These are phyloP conservation scores for Neogobius melanostomus DNA, from an alignment of 2,113 vertebrate genomes.

Conservation along the genomic window DNA sequence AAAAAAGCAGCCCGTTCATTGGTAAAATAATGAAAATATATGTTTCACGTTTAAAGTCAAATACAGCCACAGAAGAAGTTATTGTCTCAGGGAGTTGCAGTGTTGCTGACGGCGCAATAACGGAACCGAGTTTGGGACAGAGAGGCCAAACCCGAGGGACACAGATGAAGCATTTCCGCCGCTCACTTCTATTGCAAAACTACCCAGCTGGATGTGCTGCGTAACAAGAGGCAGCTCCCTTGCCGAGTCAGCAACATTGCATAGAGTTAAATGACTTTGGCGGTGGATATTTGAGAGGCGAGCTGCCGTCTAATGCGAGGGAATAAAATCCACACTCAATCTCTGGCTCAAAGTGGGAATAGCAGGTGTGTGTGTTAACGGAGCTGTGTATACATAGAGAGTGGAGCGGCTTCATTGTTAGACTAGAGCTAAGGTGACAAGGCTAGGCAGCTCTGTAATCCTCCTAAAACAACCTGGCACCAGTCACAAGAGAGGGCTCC, in stretches of 20 bases:
- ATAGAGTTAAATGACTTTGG: conserved; percentile 58
- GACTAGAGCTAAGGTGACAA: conserved; percentile 65
- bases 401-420: conserved; percentile 65
- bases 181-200: conserved; percentile 21
- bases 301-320: conserved; percentile 40
- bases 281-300: conserved; percentile 59
- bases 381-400: conserved; percentile 62
- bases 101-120: conserved; percentile 19
- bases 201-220: conserved; percentile 12
- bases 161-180: conserved; percentile 17
- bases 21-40: neutral
- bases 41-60: conserved; percentile 20
- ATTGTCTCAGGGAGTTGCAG: conserved; percentile 31
- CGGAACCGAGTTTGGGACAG: conserved; percentile 17
- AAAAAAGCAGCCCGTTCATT: neutral
- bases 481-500: conserved; percentile 32
- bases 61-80: conserved; percentile 29
- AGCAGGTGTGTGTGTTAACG: conserved; percentile 49
- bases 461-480: conserved; percentile 58
- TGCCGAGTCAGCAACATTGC: conserved; percentile 57
- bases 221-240: conserved; percentile 48
- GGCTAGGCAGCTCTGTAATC: conserved; percentile 80
- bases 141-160: conserved; percentile 44
- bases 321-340: conserved; percentile 59
- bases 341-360: conserved; percentile 55